Evolutionary conservation across 2,113 vertebrate genomes (phyloP).

Genomic region (Eulacestoma nigropectus): DNA sequence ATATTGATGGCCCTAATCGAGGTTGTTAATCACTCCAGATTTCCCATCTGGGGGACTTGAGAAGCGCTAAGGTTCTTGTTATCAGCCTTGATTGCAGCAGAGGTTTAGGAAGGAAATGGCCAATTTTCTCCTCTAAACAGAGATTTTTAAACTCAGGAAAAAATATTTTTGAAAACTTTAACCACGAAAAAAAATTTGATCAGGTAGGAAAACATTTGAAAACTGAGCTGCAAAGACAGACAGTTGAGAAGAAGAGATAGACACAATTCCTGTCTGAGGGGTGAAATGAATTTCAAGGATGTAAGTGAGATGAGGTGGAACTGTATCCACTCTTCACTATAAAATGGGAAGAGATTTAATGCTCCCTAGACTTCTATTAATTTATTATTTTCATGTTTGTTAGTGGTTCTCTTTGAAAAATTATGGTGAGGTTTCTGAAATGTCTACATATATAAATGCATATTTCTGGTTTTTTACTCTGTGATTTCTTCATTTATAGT

Average conservation of each 20-base stretch:
- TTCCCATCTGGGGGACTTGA: neutral
- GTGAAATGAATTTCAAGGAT: neutral
- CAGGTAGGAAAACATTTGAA: neutral
- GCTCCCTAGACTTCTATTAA: neutral
- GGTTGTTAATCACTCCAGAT: neutral
- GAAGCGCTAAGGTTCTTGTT: neutral
- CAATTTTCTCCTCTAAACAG: neutral
- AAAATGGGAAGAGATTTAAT: neutral
- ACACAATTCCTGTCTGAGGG: neutral
- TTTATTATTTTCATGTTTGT: neutral
- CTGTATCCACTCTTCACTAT: neutral
- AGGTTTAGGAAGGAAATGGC: neutral
- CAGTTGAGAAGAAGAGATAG: neutral
- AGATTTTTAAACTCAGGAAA: neutral
- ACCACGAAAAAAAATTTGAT: neutral
- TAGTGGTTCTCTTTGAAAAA: neutral
- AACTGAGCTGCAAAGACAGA: neutral
- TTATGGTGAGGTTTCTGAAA: neutral
- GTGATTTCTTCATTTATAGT: neutral
- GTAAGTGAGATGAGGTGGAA: neutral
- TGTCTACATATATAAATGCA: neutral
- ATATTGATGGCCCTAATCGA: neutral
- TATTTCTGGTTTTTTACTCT: neutral
- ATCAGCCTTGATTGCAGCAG: neutral
- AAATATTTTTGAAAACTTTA: neutral